Evolutionary conservation across 2,113 vertebrate genomes (phyloP), one percentile per base, ranked within the genome.

Genomic region (Sinocyclocheilus grahami): DNA sequence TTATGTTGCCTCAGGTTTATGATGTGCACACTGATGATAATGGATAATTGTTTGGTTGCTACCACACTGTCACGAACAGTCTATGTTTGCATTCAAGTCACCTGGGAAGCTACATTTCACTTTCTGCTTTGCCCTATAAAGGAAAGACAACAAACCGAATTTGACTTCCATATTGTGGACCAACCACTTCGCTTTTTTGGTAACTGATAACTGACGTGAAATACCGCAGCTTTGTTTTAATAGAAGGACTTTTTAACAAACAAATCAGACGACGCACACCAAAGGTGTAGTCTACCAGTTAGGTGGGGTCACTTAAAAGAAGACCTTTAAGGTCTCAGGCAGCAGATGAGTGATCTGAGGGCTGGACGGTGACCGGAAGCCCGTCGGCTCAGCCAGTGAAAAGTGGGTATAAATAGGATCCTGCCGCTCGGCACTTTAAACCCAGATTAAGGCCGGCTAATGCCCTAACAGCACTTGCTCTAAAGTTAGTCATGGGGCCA

Each of bases 401-500:
- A 93, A 91, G 89, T 78, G 76, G 86, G 88, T 92, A 92, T 92
- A 92, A 94, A 94, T 93, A 94, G 92, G 82, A 86, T 87, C 85
- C 85, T 13, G 77, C 89, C 81, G 84, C 89, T 93, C 86, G 90
- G 92, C 92, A 90, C 91, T 90, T 91, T 94, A 94, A 95, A 94
- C 87, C 90, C 86, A 93, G 94, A 95, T 95, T 95, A 95, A 81
- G 87, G 82, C 60, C 53, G 82, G 89, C 87, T 95, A 93, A 86
- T 94, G 90, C 91, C 89, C 86, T 76, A 82, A 89, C 90, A 91
- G 87, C 85, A 90, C 90, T 93, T 92, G 92, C 89, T 84, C 93
- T 92, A 93, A 94, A 95, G 91, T 94, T 95, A 94, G 91, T 92
- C 89, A 85, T 84, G 86, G 74, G 91, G 89, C 89, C 90, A 89